phyloP scores from a whole-genome alignment of 2,888 invertebrate genomes.

The Coremacera marginata region DNA sequence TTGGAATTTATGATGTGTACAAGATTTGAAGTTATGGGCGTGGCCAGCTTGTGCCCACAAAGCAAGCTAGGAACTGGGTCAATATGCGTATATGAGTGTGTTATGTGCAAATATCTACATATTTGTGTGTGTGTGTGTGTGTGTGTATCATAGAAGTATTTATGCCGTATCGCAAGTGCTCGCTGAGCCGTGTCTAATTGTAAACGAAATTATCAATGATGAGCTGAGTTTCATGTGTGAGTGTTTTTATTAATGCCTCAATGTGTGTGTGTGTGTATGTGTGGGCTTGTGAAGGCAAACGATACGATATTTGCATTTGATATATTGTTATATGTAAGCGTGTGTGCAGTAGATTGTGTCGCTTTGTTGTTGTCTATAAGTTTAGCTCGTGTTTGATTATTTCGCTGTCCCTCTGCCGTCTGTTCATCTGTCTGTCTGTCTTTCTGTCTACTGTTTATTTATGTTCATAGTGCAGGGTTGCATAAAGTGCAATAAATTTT shows the following conservation, averaged over 20 bases:
- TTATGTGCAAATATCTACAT: not conserved
- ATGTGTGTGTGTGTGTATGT: not conserved
- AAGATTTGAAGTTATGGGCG: not conserved
- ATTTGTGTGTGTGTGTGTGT: not conserved
- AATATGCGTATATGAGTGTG: not conserved
- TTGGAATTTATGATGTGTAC: not conserved
- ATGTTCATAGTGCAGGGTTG: too few species aligned
- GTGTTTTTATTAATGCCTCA: too few species aligned
- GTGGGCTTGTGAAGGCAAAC: not conserved
- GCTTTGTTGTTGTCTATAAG: too few species aligned
- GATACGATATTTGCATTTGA: not conserved
- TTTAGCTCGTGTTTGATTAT: too few species aligned
- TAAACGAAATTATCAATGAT: constrained; percentile 25
- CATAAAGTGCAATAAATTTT: too few species aligned
- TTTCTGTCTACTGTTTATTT: too few species aligned
- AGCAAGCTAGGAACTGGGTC: not conserved
- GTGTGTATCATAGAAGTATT: not conserved
- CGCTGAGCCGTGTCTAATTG: constrained; percentile 31
- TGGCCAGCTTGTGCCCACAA: not conserved
- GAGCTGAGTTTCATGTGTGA: not conserved
- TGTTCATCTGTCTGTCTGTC: too few species aligned
- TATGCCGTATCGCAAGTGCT: not conserved
- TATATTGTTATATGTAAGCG: not conserved
- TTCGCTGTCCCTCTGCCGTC: too few species aligned
- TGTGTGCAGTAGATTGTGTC: not conserved